Conservation (phyloP, 2,888 invertebrate genomes). For the Dendrolimus houi region DNA sequence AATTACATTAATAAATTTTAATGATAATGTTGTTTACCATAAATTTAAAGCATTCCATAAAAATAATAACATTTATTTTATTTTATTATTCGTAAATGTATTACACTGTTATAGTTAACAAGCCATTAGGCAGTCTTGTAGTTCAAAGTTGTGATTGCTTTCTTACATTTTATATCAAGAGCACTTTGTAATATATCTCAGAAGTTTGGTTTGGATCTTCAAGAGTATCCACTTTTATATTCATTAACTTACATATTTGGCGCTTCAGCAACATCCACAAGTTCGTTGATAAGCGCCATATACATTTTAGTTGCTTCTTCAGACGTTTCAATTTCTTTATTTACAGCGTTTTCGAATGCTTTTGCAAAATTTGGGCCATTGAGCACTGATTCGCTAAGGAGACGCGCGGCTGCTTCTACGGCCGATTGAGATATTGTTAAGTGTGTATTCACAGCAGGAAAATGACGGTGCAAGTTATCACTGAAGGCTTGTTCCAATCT, state of each 20-base stretch:
- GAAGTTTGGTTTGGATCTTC: too few species aligned
- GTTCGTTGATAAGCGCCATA: conserved; percentile 69
- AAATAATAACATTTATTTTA: too few species aligned
- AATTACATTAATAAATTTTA: too few species aligned
- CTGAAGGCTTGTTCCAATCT: conserved; percentile 75
- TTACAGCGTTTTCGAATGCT: conserved; percentile 36
- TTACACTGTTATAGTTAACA: too few species aligned
- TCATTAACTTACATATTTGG: conserved; percentile 48
- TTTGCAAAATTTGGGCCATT: conserved; percentile 30
- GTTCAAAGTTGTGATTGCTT: too few species aligned
- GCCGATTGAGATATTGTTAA: conserved; percentile 71
- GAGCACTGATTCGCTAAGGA: conserved; percentile 56
- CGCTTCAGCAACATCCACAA: conserved; percentile 64
- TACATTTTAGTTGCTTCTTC: conserved; percentile 69
- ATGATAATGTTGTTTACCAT: too few species aligned
- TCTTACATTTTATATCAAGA: too few species aligned
- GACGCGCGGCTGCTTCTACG: conserved; percentile 57
- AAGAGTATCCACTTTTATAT: too few species aligned
- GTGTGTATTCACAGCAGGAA: conserved; percentile 79
- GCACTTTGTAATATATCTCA: too few species aligned
- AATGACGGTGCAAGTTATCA: conserved; percentile 74
- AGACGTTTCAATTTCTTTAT: conserved; percentile 48
- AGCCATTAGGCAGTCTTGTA: too few species aligned
- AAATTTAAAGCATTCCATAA: too few species aligned
- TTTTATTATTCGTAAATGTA: too few species aligned